Percentiles rank a stretch among this genome's conserved stretches.
phyloP scores from a whole-genome alignment of 1,140 invertebrate species.

The Zelostemma sp. region DNA sequence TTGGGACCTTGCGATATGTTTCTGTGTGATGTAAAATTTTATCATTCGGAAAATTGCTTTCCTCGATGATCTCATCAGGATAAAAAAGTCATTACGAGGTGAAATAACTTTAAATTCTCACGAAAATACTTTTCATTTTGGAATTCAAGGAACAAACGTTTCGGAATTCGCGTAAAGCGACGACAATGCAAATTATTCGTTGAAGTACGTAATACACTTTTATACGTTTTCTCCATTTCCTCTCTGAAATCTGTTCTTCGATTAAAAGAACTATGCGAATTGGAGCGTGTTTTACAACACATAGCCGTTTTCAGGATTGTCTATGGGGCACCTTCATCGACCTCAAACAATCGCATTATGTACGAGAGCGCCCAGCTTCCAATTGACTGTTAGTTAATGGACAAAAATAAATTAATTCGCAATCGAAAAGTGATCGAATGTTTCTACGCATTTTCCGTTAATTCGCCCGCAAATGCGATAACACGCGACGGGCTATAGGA shows the following conservation, averaged over 20 bases:
- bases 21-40: too few relatives aligned
- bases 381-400: not conserved
- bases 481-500: slow-evolving; percentile 11
- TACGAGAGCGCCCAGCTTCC: not conserved
- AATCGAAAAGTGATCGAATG: not conserved
- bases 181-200: slow-evolving; percentile 23
- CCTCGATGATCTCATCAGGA: too few relatives aligned
- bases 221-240: slow-evolving; percentile 31
- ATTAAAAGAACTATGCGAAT: slow-evolving; percentile 26
- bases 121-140: too few relatives aligned
- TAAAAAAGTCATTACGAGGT: too few relatives aligned
- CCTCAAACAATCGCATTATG: slow-evolving; percentile 14
- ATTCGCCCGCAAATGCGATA: slow-evolving; percentile 12
- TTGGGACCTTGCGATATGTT: too few relatives aligned
- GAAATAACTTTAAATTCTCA: too few relatives aligned
- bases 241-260: slow-evolving; percentile 5
- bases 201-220: slow-evolving; percentile 10
- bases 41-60: too few relatives aligned
- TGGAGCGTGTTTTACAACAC: slow-evolving; percentile 17
- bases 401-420: not conserved
- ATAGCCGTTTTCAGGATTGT: slow-evolving; percentile 17
- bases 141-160: too few relatives aligned
- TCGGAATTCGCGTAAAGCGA: too few relatives aligned
- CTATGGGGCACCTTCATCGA: slow-evolving; percentile 9
- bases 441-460: too few relatives aligned